Evolutionary conservation across 2,888 invertebrate genomes (phyloP).

Genomic region (Eretmocerus hayati): DNA sequence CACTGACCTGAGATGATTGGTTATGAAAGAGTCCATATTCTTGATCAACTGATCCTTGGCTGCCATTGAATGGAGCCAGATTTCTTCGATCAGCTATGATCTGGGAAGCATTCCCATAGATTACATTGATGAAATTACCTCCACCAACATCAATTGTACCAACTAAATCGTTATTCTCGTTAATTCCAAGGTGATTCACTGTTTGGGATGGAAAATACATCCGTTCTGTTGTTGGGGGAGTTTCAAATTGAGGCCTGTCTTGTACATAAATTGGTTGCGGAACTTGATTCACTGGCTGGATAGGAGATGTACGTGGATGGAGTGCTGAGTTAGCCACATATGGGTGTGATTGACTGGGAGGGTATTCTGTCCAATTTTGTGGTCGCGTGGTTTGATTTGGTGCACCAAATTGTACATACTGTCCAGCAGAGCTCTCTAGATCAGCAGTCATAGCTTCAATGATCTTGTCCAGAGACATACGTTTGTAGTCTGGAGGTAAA

Average conservation of each 20-base stretch:
- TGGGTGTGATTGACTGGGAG: constrained; percentile 32
- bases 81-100: constrained; percentile 40
- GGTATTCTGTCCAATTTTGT: constrained; percentile 41
- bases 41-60: constrained; percentile 33
- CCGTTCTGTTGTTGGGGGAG: constrained; percentile 29
- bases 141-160: constrained; percentile 46
- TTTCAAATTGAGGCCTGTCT: constrained; percentile 31
- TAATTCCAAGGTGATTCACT: constrained; percentile 40
- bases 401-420: constrained; percentile 53
- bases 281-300: constrained; percentile 28
- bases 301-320: constrained; percentile 24
- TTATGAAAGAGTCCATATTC: constrained; percentile 44
- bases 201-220: constrained; percentile 40
- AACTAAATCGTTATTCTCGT: constrained; percentile 41
- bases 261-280: constrained; percentile 33
- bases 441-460: constrained; percentile 57
- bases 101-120: constrained; percentile 41
- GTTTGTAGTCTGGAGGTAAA: constrained; percentile 35
- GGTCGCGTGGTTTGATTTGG: constrained; percentile 40
- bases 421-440: constrained; percentile 53
- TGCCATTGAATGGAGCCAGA: constrained; percentile 33
- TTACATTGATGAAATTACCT: constrained; percentile 47
- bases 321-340: constrained; percentile 29
- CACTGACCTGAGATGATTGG: constrained; percentile 25
- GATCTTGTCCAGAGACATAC: constrained; percentile 51